Conservation (phyloP, 2,888 invertebrate species). For the Leistus spinibarbis region DNA sequence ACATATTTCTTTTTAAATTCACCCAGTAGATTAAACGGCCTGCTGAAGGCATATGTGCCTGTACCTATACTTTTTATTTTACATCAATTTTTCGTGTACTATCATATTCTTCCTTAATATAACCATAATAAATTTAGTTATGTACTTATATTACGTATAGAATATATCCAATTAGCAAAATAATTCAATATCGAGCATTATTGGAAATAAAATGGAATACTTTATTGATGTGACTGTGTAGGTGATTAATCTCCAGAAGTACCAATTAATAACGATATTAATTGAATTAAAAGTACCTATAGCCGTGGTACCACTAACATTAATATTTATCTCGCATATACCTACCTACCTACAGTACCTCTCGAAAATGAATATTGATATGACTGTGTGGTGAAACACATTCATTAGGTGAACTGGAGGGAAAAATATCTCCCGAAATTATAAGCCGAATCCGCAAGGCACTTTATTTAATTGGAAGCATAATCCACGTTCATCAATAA, state of each 20-base stretch:
- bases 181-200: no score
- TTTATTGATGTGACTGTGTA: not conserved
- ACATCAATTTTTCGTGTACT: no score
- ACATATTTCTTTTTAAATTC: no score
- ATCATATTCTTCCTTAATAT: no score
- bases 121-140: no score
- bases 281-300: not conserved
- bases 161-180: no score
- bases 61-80: no score
- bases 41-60: no score
- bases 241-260: not conserved
- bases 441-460: conserved; percentile 33
- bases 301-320: not conserved
- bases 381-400: conserved; percentile 22
- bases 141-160: no score
- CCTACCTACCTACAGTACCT: conserved; percentile 17
- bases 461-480: conserved; percentile 36
- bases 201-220: not conserved
- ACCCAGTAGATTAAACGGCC: no score
- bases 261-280: not conserved
- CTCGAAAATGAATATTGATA: conserved; percentile 36
- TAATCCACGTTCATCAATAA: conserved; percentile 38
- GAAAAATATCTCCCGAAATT: conserved; percentile 33
- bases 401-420: conserved; percentile 17
- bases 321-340: not conserved